Conservation (phyloP, 64 coral and sea anemone genomes). For the Astreopora myriophthalma region DNA sequence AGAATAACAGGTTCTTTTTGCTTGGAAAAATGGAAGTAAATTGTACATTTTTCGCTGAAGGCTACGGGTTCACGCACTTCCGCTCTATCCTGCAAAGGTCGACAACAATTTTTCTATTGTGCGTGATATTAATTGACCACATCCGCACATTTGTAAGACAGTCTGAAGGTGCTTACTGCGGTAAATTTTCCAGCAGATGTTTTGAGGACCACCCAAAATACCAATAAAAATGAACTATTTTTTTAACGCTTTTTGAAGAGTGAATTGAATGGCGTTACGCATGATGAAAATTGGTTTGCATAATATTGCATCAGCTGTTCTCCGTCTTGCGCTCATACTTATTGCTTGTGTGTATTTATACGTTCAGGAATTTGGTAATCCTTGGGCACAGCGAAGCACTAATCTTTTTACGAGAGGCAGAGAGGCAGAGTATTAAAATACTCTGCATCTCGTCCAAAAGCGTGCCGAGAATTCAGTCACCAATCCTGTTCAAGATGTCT, state of each 20-base stretch:
- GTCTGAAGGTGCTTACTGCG: neutral
- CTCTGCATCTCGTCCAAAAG: neutral
- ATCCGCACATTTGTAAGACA: neutral
- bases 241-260: neutral
- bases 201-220: slow-evolving; percentile 3
- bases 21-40: neutral
- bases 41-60: neutral
- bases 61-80: neutral
- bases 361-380: neutral
- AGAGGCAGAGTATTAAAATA: too few relatives aligned
- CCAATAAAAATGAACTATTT: neutral
- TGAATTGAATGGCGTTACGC: neutral
- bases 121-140: neutral
- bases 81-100: neutral
- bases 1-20: neutral
- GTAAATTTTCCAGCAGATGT: neutral
- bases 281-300: neutral
- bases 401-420: too few relatives aligned
- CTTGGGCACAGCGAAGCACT: neutral
- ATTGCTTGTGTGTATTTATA: neutral
- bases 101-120: neutral
- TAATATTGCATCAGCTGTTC: neutral
- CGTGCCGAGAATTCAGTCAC: neutral
- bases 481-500: neutral
- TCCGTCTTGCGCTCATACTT: neutral